Percentiles rank a stretch among this genome's conserved stretches.
These are phyloP conservation scores for Physella acuta DNA, from an alignment of 1,140 invertebrate species.

Conservation along the genomic window DNA sequence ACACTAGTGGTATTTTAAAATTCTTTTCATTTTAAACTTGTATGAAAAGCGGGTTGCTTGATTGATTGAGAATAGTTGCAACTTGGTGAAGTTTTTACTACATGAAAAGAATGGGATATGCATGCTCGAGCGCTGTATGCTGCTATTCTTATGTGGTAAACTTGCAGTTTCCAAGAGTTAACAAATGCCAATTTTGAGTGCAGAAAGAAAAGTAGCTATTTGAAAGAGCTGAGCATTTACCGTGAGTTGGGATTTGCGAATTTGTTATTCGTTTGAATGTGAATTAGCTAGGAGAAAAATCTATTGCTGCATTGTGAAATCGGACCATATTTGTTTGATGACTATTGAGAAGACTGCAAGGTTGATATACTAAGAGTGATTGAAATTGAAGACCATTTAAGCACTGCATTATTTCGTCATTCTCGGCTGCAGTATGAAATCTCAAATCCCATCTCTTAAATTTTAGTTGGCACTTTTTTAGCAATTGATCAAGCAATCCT, in stretches of 20 bases:
- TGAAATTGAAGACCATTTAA: conserved; percentile 15
- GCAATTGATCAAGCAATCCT: conserved; percentile 19
- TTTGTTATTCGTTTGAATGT: too few species aligned
- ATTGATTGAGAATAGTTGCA: conserved; percentile 4
- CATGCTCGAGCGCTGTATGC: too few species aligned
- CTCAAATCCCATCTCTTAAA: conserved; percentile 11
- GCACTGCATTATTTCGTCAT: background rate
- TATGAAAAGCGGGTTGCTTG: conserved; percentile 17
- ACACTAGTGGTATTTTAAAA: too few species aligned
- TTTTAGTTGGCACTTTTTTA: background rate
- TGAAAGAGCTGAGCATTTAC: background rate
- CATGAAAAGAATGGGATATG: too few species aligned
- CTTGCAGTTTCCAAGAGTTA: background rate
- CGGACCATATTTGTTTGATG: too few species aligned
- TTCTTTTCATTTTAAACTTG: too few species aligned
- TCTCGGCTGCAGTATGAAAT: background rate
- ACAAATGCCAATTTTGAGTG: background rate
- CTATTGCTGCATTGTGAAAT: too few species aligned
- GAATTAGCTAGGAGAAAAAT: too few species aligned
- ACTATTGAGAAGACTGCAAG: background rate
- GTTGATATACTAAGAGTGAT: background rate
- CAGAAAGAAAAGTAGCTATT: background rate
- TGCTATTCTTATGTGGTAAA: background rate
- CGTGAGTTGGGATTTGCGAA: conserved; percentile 1
- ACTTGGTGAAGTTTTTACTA: too few species aligned